phyloP scores from a whole-genome alignment of 2,797 vertebrate genomes.

The Diplodus puntazzo region DNA sequence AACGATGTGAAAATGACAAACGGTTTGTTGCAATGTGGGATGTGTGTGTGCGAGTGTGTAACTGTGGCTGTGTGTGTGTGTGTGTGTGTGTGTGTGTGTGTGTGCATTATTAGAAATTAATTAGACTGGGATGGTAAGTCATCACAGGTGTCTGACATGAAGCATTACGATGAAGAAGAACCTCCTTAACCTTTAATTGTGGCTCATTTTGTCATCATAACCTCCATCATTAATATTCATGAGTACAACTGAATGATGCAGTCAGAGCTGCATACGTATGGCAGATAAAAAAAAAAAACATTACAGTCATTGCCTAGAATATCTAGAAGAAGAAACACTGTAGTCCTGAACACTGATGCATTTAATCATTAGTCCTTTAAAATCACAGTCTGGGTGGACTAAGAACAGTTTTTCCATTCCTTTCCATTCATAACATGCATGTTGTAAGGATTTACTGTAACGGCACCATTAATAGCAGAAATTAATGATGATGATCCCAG shows the following conservation, averaged over 20 bases:
- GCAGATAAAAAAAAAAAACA: background rate
- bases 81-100: background rate
- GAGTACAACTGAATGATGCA: background rate
- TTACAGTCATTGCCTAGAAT: background rate
- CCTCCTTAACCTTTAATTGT: background rate
- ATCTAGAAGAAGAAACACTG: too few species aligned
- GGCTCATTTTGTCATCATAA: background rate
- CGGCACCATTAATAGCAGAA: background rate
- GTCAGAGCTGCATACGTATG: background rate
- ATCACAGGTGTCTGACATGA: background rate
- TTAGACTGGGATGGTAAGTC: slow-evolving; percentile 3
- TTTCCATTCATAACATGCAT: too few species aligned
- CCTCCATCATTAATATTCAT: slow-evolving; percentile 7
- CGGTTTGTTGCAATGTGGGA: background rate
- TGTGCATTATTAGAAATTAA: slow-evolving; percentile 9
- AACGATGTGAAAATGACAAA: slow-evolving; percentile 1
- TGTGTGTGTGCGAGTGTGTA: too few species aligned
- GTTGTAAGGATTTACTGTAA: background rate
- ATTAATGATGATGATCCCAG: background rate
- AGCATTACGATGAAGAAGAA: background rate
- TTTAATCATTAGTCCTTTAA: background rate
- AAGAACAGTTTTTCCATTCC: background rate
- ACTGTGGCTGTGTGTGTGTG: background rate
- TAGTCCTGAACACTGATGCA: background rate
- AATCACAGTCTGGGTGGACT: background rate